A percentile compares a stretch with the other conserved stretches of the same genome.
Conservation (phyloP, 2,797 vertebrate genomes). For the Tauraco hartlaubi region DNA sequence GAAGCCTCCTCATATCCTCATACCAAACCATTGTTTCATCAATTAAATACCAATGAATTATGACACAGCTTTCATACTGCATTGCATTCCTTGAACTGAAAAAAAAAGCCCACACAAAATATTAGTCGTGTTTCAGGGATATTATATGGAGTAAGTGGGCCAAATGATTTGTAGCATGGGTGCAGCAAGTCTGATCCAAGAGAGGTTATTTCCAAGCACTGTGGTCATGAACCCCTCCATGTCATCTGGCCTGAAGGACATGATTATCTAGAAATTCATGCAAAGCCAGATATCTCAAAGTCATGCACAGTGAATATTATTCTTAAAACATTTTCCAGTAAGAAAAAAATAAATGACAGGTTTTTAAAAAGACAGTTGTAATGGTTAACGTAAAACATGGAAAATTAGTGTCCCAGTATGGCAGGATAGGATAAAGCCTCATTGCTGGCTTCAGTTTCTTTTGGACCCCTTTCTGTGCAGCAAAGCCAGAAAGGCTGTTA, state of each 20-base stretch:
- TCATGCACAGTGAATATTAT: neutral
- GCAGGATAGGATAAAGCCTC: neutral
- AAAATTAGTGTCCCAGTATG: neutral
- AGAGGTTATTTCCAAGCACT: neutral
- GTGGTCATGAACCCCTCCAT: neutral
- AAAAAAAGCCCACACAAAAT: neutral
- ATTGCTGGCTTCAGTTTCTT: neutral
- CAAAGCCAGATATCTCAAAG: neutral
- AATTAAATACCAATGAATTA: neutral
- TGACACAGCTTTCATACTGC: neutral
- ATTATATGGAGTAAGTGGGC: neutral
- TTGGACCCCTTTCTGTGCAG: conserved; percentile 20
- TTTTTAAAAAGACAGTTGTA: neutral
- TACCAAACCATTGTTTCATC: rapidly evolving
- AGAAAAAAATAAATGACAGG: neutral
- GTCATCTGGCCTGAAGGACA: neutral
- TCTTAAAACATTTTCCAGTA: neutral
- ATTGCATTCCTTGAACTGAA: neutral
- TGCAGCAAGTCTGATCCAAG: neutral
- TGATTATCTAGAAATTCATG: neutral
- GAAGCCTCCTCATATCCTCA: neutral
- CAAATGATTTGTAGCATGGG: neutral
- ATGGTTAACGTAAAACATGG: neutral
- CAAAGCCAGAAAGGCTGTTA: conserved; percentile 28
- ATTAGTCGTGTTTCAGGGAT: neutral